Evolutionary conservation across 2,888 invertebrate species (phyloP).

Genomic region (Cosmopolites sordidus): DNA sequence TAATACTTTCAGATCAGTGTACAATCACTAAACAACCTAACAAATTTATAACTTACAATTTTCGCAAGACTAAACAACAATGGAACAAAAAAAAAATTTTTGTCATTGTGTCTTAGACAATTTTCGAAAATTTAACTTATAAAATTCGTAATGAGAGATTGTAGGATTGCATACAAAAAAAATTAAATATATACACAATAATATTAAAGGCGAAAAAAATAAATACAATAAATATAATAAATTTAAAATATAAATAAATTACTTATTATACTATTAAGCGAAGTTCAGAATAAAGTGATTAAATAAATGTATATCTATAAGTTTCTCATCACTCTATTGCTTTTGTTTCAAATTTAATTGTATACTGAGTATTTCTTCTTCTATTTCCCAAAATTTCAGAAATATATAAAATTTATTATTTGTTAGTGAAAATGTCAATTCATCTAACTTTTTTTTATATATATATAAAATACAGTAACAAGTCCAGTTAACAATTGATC

Average conservation of each 20-base stretch:
- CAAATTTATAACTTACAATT: not conserved
- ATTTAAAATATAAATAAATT: slow-evolving; percentile 17
- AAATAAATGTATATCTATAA: not conserved
- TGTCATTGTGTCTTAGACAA: too few species aligned
- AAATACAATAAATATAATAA: slow-evolving; percentile 19
- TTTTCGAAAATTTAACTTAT: not conserved
- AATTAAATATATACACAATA: slow-evolving; percentile 5
- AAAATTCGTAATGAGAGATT: not conserved
- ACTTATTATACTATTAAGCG: slow-evolving; percentile 17
- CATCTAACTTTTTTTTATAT: not conserved
- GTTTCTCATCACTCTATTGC: not conserved
- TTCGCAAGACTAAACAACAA: too few species aligned
- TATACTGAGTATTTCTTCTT: not conserved
- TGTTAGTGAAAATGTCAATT: not conserved
- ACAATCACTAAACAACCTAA: not conserved
- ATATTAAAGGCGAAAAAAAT: slow-evolving; percentile 9
- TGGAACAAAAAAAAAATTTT: too few species aligned
- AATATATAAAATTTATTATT: not conserved
- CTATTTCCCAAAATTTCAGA: not conserved
- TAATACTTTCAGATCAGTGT: not conserved
- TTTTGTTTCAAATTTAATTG: not conserved
- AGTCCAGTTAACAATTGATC: not conserved
- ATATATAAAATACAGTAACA: too few species aligned
- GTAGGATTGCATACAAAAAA: not conserved
- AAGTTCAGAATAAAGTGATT: slow-evolving; percentile 16